Evolutionary conservation across 2,113 vertebrate species (phyloP), one percentile per base, ranked within the genome.

Genomic region (Collichthys lucidus): DNA sequence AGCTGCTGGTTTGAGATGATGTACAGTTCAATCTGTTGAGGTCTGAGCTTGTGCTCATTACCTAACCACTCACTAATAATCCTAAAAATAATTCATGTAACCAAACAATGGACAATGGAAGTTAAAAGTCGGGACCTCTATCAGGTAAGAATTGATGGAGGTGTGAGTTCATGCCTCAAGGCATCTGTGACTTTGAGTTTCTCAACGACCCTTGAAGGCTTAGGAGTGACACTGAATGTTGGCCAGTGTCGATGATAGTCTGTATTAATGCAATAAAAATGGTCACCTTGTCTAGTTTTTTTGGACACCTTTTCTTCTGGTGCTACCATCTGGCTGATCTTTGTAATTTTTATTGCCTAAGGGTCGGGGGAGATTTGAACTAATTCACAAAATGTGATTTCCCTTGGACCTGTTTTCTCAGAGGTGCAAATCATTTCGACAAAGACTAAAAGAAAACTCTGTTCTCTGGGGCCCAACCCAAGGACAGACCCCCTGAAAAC

Each of bases 331-430:
- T 84, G 66, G 74, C 56, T 80, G 76, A 86, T 80, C 85, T 84
- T 57, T 86, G 84, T 86, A 69, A 82, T 85, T 86, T 85, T 68
- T 85, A 84, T 82, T 62, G 80, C 87, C 86, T 0, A 65, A 79
- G 69, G 89, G 74, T 29, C 35, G 40, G 55, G 50, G 46, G 74
- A 79, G 77, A 85, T 85, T 86, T 82, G 64, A 89, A 86, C 79
- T 72, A 87, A 85, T 90, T 81, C 62, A 71, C 71, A 76, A 56
- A 83, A 86, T 71, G 62, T 90, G 86, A 93, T 93, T 93, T 92
- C 88, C 88, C 87, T 65, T 77, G 86, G 88, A 81, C 52, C 67
- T 70, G 53, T 66, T 77, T n/a, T 84, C 86, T 88, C 73, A 35
- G 31, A 89, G 73, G 87, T 75, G 26, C 42, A 59, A 59, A 84